These are phyloP conservation scores for Brachyalestes nurse DNA, from an alignment of 2,797 vertebrate genomes.

Conservation along the genomic window DNA sequence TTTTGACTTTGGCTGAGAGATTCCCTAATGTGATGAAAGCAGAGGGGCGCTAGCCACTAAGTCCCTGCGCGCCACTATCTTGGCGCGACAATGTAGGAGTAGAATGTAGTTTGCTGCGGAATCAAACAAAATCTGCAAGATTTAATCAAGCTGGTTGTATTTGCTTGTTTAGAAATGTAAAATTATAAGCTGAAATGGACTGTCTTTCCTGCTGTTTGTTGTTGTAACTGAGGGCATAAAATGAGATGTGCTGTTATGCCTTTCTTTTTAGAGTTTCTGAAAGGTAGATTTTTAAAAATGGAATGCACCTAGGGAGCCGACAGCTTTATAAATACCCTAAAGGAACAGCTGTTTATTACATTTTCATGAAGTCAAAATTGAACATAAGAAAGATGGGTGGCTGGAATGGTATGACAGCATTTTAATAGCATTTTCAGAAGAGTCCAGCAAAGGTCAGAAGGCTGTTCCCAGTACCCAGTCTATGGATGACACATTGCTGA, in stretches of 20 bases:
- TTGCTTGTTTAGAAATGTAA: conserved; percentile 22
- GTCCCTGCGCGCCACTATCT: too few species aligned
- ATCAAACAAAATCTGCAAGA: conserved; percentile 10
- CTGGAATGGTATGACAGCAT: conserved; percentile 34
- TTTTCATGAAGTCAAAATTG: conserved; percentile 41
- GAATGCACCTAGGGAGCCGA: conserved; percentile 48
- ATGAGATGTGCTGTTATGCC: conserved; percentile 28
- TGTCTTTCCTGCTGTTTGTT: conserved; percentile 52
- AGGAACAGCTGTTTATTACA: conserved; percentile 50
- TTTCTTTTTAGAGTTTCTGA: conserved; percentile 31
- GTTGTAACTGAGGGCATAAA: conserved; percentile 44
- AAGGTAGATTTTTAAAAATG: conserved; percentile 24
- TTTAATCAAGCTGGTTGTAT: conserved; percentile 13
- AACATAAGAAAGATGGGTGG: conserved; percentile 43
- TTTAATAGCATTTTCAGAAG: conserved; percentile 30
- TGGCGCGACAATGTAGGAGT: too few species aligned
- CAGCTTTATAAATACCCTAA: conserved; percentile 51
- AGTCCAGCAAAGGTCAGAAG: conserved; percentile 18
- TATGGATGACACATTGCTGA: not conserved
- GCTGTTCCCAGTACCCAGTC: conserved; percentile 6
- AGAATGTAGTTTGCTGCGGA: conserved; percentile 8
- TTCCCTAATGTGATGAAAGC: conserved; percentile 47
- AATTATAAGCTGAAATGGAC: conserved; percentile 37
- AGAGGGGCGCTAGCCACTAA: too few species aligned
- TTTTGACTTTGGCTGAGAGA: conserved; percentile 46